Evolutionary conservation across 2,113 vertebrate genomes (phyloP), one percentile per base, ranked within the genome.

Genomic region (Odobenus rosmarus): DNA sequence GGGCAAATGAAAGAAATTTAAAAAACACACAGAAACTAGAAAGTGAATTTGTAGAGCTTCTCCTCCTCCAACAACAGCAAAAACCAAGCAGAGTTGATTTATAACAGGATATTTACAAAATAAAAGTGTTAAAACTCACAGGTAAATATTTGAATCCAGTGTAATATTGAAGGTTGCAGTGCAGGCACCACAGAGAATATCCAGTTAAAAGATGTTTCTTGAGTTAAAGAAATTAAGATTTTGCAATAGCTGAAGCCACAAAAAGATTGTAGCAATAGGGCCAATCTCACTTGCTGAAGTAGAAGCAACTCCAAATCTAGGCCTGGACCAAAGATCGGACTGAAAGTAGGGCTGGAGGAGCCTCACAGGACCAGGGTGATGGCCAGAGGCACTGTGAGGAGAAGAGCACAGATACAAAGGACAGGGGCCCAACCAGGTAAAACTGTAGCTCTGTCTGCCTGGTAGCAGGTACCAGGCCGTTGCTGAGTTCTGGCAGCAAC

Each of bases 101-200:
- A 83, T 28, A 88, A 86, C 80, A 95, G 42, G 55, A 39, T 64
- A 83, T 42, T 59, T 88, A 83, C 55, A 61, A 90, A 96, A 84
- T 76, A 80, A 88, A 92, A 93, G 83, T 88, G n/a, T 90, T 90
- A 71, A 92, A 93, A 97, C 80, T 92, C 87, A 96, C 95, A 97
- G 4, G 19, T 57, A 88, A 51, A 96, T 24, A 81, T 92, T 53
- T 97, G 90, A 96, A 49, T 96, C 92, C 86, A 93, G 77, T 53
- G 72, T 80, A 86, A 97, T 76, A 89, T 46, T 88, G 94, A 97
- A 85, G 51, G 42, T 61, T 89, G 91, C 93, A 57, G 1, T 86
- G 49, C 42, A 95, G 77, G 39, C 59, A 86, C 21, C 86, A 82
- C 5, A 49, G 53, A 90, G 59, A 95, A 53, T 42, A 69, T 84